These are phyloP conservation scores for Eolophus roseicapilla DNA, from an alignment of 2,113 vertebrate genomes.

Conservation along the genomic window DNA sequence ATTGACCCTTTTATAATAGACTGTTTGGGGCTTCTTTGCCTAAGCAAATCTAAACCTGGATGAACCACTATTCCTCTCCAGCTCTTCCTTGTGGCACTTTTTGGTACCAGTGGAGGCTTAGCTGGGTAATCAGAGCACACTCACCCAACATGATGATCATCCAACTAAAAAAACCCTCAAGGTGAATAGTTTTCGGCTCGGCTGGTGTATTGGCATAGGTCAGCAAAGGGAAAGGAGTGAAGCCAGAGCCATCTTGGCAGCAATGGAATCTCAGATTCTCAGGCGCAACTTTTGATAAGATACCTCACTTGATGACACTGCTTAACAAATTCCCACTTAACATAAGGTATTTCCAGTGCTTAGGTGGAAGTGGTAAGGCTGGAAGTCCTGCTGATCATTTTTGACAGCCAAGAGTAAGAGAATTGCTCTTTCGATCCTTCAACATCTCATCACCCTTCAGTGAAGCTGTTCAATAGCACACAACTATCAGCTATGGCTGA, in stretches of 20 bases:
- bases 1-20: not conserved
- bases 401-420: not conserved
- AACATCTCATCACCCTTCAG: not conserved
- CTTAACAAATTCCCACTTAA: not conserved
- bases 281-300: not conserved
- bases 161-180: not conserved
- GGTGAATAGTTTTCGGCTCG: not conserved
- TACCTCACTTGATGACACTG: not conserved
- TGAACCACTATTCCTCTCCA: not conserved
- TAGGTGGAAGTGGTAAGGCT: not conserved
- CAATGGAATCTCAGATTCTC: not conserved
- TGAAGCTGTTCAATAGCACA: not conserved
- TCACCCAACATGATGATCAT: not conserved
- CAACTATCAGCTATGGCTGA: not conserved
- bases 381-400: not conserved
- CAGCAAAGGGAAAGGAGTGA: not conserved
- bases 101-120: not conserved
- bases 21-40: not conserved
- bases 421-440: not conserved
- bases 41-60: not conserved
- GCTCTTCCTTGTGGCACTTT: not conserved
- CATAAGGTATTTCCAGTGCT: not conserved
- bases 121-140: not conserved
- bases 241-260: not conserved
- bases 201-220: not conserved